phyloP scores from a whole-genome alignment of 35 echinoderm and acorn worm genomes.

The Ophioderma brevispina region DNA sequence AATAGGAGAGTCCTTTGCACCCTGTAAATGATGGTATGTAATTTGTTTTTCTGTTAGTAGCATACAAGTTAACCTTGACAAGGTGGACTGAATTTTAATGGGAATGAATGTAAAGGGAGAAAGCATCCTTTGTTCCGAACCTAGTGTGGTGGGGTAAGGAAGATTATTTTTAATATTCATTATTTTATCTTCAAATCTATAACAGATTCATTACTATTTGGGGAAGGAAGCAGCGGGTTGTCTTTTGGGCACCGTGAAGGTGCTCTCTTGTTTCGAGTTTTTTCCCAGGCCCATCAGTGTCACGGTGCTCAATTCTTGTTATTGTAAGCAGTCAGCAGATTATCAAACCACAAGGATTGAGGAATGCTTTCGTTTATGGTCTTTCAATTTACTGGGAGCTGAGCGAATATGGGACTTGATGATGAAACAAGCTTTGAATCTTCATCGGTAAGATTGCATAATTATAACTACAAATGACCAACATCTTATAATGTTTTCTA shows the following conservation, averaged over 20 bases:
- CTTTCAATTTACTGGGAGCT: not conserved
- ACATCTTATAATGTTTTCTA: too few relatives aligned
- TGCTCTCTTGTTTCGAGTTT: not conserved
- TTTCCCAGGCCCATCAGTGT: not conserved
- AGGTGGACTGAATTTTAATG: too few relatives aligned
- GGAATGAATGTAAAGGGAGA: too few relatives aligned
- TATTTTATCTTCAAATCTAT: too few relatives aligned
- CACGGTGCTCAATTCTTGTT: not conserved
- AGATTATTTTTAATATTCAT: too few relatives aligned
- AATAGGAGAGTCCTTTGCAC: too few relatives aligned
- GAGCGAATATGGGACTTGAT: not conserved
- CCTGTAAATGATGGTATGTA: too few relatives aligned
- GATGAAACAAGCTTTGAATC: not conserved
- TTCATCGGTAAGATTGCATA: not conserved
- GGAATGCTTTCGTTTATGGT: not conserved
- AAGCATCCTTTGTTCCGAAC: too few relatives aligned
- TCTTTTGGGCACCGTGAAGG: not conserved
- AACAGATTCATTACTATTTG: not conserved
- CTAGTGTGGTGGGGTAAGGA: too few relatives aligned
- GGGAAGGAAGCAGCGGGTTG: not conserved
- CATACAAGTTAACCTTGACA: too few relatives aligned
- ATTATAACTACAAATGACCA: too few relatives aligned
- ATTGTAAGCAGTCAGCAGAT: not conserved
- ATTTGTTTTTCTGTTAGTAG: too few relatives aligned
- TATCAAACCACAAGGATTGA: not conserved